Base-by-base conservation (phyloP, 2,113 vertebrate species). In the Ginglymostoma cirratum region DNA sequence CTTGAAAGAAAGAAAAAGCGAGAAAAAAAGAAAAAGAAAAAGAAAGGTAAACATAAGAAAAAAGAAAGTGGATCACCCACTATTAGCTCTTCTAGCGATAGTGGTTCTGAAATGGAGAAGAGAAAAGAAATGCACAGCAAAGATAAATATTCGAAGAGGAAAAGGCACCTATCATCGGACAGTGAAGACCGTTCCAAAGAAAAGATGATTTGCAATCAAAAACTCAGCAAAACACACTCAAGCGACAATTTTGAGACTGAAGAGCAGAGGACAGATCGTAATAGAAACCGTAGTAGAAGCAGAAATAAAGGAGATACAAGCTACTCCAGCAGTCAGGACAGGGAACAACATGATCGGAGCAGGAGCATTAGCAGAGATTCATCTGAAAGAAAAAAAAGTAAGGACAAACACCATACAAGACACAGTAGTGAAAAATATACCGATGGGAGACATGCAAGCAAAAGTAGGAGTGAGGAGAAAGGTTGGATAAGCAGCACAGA, bases 1-100 rank as follows among this genome's bases (percentile, higher is more conserved):
- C 98, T 99, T 65, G 99, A 99, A 96, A 99, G 99, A 96, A 98
- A 98, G 96, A 98, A 98, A 96, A 98, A 97, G 87, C 96, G 96
- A 94, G 97, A 97, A 34, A 98, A 96, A 96, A 98, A 98, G 97
- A 98, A 98, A 89, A 99, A 99, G 96, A 98, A 97, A 96, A 98
- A 96, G 96, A 99, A 98, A 97, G 98, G 97, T 96, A 98, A 98
- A 96, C 98, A 98, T 96, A 98, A 98, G 97, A 99, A 99, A 97
- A 98, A 97, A 72, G 97, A 96, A 45, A 97, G 97, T 23, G 97
- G 97, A 4, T 96, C 97, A 78, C 45, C 97, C 5, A 97, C 97
- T 95, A 97, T 97, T 95, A 97, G 97, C 42, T 97, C 97, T 94
- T 97, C 97, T 80, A 98, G 97, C 95, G 97, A 97, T 96, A 97